A percentile compares a stretch with the other conserved stretches of the same genome.
Evolutionary conservation across 2,888 invertebrate genomes (phyloP).

Genomic region (Ochropleura leucogaster): DNA sequence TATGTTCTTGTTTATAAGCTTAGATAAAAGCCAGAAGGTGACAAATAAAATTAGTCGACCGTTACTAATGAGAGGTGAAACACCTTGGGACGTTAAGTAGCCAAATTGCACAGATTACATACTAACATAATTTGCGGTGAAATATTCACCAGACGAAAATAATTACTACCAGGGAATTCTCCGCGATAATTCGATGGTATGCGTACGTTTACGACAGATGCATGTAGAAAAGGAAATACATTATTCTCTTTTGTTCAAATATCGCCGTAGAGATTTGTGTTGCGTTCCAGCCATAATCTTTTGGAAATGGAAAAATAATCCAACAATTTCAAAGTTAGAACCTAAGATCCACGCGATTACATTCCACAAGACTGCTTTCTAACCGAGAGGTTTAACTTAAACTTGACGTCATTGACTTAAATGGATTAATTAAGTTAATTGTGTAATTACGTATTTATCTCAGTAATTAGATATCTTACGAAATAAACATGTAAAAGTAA

Average conservation of each 20-base stretch:
- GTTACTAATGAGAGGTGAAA: slow-evolving; percentile 50
- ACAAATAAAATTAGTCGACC: slow-evolving; percentile 60
- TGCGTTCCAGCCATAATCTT: slow-evolving; percentile 71
- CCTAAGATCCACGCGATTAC: slow-evolving; percentile 47
- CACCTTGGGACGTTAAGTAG: slow-evolving; percentile 45
- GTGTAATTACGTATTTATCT: slow-evolving; percentile 46
- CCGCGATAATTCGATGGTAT: slow-evolving; percentile 24
- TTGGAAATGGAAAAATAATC: slow-evolving; percentile 76
- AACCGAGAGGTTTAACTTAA: slow-evolving; percentile 35
- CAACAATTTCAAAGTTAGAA: slow-evolving; percentile 67
- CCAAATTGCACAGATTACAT: slow-evolving; percentile 41
- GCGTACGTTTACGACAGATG: slow-evolving; percentile 15
- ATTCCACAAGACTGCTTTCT: slow-evolving; percentile 37
- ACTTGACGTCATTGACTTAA: slow-evolving; percentile 24
- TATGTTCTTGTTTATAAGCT: slow-evolving; percentile 37
- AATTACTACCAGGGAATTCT: slow-evolving; percentile 10
- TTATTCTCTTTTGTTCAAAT: slow-evolving; percentile 43
- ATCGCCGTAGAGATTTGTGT: slow-evolving; percentile 47
- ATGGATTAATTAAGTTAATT: slow-evolving; percentile 45
- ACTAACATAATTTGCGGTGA: slow-evolving; percentile 34
- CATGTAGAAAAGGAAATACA: slow-evolving; percentile 43
- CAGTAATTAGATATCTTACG: slow-evolving; percentile 27
- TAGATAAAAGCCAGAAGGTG: slow-evolving; percentile 44
- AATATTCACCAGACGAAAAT: slow-evolving; percentile 35
- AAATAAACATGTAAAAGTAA: slow-evolving; percentile 36